Percentiles rank a stretch among this genome's conserved stretches.
phyloP scores from a whole-genome alignment of 2,113 vertebrate genomes.

The Halcyon malimbica region DNA sequence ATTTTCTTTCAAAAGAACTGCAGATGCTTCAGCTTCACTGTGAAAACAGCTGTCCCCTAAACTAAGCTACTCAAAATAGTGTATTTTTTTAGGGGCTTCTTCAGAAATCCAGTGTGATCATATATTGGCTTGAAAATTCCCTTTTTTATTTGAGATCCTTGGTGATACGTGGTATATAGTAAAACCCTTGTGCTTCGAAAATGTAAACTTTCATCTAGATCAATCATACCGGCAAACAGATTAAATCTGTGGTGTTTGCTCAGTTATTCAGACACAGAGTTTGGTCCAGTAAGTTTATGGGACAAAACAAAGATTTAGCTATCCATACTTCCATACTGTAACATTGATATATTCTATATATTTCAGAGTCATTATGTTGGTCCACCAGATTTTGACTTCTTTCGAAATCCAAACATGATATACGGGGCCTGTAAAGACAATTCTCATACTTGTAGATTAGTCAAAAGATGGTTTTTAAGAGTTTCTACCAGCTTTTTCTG shows the following conservation, averaged over 20 bases:
- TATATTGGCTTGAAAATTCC: background rate
- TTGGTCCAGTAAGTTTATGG: background rate
- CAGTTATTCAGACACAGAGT: background rate
- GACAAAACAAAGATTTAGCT: background rate
- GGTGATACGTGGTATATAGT: background rate
- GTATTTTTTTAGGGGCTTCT: background rate
- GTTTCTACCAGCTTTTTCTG: accelerated
- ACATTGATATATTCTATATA: background rate
- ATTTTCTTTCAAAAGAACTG: background rate
- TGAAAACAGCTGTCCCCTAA: conserved; percentile 2
- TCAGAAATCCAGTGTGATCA: background rate
- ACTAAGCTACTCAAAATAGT: background rate
- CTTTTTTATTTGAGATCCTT: background rate
- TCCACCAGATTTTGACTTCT: background rate
- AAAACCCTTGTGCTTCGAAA: background rate
- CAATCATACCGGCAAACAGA: background rate
- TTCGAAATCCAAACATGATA: background rate
- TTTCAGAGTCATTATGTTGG: background rate
- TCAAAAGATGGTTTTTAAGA: background rate
- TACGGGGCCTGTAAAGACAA: background rate
- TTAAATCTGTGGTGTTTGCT: background rate
- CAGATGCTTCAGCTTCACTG: background rate
- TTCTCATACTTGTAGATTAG: background rate
- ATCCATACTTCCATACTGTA: background rate
- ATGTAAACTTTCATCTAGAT: background rate